Conservation (phyloP, 2,113 vertebrate species). For the Hippocampus abdominalis region DNA sequence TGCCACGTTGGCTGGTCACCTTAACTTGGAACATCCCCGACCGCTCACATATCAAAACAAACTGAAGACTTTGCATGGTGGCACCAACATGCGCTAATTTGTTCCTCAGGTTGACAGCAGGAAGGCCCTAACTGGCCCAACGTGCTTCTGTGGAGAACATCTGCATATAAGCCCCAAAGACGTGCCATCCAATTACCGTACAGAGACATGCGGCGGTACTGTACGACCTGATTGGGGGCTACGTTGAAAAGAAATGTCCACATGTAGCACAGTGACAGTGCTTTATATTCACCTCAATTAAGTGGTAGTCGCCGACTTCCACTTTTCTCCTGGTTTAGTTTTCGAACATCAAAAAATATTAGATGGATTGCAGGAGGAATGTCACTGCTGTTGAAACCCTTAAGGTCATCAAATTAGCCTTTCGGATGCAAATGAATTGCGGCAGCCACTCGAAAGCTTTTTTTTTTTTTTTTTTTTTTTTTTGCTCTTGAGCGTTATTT, state of each 20-base stretch:
- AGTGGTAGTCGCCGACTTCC: background rate
- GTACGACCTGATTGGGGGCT: background rate
- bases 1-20: too few relatives aligned
- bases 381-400: background rate
- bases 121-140: constrained; percentile 65
- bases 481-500: background rate
- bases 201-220: constrained; percentile 38
- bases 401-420: constrained; percentile 2
- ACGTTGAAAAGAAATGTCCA: background rate
- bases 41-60: background rate
- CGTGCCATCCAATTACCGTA: constrained; percentile 55
- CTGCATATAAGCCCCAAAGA: constrained; percentile 62
- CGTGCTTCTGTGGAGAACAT: constrained; percentile 61
- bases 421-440: background rate
- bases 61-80: background rate
- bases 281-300: constrained; percentile 2
- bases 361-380: background rate
- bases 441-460: background rate
- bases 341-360: background rate
- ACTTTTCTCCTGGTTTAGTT: background rate
- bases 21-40: background rate
- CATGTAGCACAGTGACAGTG: background rate
- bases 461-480: background rate
- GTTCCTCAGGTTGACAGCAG: constrained; percentile 63
- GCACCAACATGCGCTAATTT: constrained; percentile 60